These are phyloP conservation scores for Mormyrops boulengeri DNA, from an alignment of 2,797 vertebrate genomes.

Conservation along the genomic window DNA sequence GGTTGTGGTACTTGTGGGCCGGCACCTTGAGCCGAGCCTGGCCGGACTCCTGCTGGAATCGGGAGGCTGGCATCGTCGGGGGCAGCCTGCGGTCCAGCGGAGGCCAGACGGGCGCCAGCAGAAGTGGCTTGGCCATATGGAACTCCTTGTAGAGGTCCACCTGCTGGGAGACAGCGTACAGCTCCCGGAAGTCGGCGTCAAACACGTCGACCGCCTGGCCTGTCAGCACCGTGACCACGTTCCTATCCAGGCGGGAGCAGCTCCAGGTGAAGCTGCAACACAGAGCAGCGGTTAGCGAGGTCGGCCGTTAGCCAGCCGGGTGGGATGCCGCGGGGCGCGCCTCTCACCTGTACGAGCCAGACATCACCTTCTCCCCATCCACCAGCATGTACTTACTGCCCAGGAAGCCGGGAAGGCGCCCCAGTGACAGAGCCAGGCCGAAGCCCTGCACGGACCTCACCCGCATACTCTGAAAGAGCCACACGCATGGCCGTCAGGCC, in stretches of 20 bases:
- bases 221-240: constrained; percentile 78
- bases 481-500: constrained; percentile 19
- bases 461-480: constrained; percentile 76
- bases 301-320: not conserved
- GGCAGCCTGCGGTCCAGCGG: constrained; percentile 35
- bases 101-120: constrained; percentile 40
- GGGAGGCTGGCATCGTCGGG: constrained; percentile 43
- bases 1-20: constrained; percentile 87
- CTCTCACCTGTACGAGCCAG: constrained; percentile 84
- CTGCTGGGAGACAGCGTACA: constrained; percentile 83
- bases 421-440: constrained; percentile 76
- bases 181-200: constrained; percentile 83
- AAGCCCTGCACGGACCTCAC: constrained; percentile 75
- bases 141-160: constrained; percentile 79
- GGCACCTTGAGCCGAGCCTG: constrained; percentile 60
- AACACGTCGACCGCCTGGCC: constrained; percentile 84
- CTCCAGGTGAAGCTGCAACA: constrained; percentile 83
- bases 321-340: not conserved
- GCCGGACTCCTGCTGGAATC: constrained; percentile 58
- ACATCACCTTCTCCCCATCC: constrained; percentile 88
- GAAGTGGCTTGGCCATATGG: constrained; percentile 63
- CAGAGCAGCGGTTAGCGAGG: not conserved
- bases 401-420: constrained; percentile 76
- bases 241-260: constrained; percentile 82
- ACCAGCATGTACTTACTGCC: constrained; percentile 89